Conservation (phyloP, 2,797 vertebrate species). For the Bovichtus variegatus region DNA sequence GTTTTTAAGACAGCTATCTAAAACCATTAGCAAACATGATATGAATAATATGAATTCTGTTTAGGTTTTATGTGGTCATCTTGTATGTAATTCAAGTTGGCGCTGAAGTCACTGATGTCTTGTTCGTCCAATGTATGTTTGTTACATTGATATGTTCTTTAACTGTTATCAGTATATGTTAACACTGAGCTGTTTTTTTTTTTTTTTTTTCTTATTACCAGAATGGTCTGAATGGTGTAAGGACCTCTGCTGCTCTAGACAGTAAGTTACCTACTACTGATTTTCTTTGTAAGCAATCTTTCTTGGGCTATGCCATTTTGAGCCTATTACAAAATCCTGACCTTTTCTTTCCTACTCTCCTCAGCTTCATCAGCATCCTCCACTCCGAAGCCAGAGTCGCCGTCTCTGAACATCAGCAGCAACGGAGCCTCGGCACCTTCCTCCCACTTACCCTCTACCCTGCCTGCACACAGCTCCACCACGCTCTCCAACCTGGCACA, state of each 20-base stretch:
- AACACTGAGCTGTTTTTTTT: constrained; percentile 9
- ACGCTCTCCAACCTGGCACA: constrained; percentile 88
- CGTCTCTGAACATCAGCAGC: constrained; percentile 85
- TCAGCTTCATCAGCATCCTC: constrained; percentile 89
- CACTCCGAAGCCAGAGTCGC: constrained; percentile 90
- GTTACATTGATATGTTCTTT: background rate
- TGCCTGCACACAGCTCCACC: constrained; percentile 84
- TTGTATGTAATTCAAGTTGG: background rate
- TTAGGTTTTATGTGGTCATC: background rate
- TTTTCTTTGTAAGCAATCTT: constrained; percentile 4
- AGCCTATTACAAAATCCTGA: background rate
- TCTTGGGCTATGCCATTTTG: background rate
- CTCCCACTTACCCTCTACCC: constrained; percentile 85
- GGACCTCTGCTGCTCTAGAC: constrained; percentile 89
- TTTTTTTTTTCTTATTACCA: constrained; percentile 75
- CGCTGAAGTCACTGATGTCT: background rate
- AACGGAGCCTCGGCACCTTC: constrained; percentile 83
- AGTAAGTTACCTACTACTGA: constrained; percentile 85
- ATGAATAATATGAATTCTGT: background rate
- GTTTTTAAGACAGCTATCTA: background rate
- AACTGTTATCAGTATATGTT: background rate
- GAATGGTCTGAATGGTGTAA: constrained; percentile 91
- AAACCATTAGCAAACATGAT: background rate
- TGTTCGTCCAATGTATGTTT: background rate
- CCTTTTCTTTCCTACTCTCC: background rate